Conservation (phyloP, 1,140 invertebrate genomes). For the Drosophila sproati region DNA sequence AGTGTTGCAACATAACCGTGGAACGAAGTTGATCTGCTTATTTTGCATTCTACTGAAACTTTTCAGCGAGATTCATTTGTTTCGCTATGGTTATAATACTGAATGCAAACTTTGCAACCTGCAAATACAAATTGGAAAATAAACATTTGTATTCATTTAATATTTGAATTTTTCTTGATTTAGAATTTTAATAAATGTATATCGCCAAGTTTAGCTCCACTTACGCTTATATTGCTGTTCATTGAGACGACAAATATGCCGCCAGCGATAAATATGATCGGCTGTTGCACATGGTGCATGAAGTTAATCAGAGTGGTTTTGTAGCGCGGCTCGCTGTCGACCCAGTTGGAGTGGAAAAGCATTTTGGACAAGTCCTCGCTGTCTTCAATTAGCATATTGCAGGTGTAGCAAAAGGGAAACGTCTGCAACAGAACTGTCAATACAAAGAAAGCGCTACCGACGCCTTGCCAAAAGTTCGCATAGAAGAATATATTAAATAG, state of each 20-base stretch:
- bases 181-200: too few relatives aligned
- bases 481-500: conserved; percentile 70
- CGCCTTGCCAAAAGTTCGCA: conserved; percentile 57
- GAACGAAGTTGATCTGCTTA: neutral
- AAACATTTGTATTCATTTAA: neutral
- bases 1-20: neutral
- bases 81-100: conserved; percentile 64
- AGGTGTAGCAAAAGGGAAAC: conserved; percentile 69
- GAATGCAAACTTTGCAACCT: conserved; percentile 67
- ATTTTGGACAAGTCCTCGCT: conserved; percentile 56
- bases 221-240: conserved; percentile 70
- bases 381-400: conserved; percentile 62
- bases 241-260: conserved; percentile 69
- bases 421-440: conserved; percentile 59
- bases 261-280: conserved; percentile 64
- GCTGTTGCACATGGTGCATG: conserved; percentile 63
- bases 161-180: neutral
- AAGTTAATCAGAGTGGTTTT: conserved; percentile 54
- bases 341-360: conserved; percentile 69
- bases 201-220: conserved; percentile 1
- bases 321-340: conserved; percentile 57
- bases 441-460: conserved; percentile 60
- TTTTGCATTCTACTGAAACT: conserved; percentile 49
- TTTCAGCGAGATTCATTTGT: conserved; percentile 67
- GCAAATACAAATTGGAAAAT: conserved; percentile 1